Conservation (phyloP, 1,140 invertebrate genomes). For the Laodelphax striatellus region DNA sequence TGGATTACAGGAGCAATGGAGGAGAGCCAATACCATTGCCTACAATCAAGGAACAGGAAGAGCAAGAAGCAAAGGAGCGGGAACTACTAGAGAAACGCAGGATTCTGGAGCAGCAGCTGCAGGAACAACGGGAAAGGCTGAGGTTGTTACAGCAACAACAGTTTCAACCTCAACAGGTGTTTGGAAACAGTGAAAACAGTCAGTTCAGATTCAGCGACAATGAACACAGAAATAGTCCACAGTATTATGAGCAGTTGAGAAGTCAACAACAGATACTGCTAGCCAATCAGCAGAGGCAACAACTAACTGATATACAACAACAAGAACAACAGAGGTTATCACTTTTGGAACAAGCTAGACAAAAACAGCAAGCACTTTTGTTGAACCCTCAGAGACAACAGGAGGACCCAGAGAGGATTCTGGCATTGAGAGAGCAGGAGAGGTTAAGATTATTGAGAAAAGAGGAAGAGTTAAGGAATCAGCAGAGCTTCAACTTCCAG, state of each 20-base stretch:
- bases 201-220: slow-evolving; percentile 23
- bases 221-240: slow-evolving; percentile 19
- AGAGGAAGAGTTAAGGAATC: neutral
- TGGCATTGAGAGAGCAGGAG: neutral
- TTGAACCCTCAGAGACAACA: neutral
- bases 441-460: neutral
- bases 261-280: slow-evolving; percentile 21
- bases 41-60: slow-evolving; percentile 24
- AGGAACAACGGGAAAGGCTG: slow-evolving; percentile 48
- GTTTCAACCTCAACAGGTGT: slow-evolving; percentile 14
- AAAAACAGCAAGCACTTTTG: neutral
- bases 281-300: slow-evolving; percentile 5
- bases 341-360: neutral
- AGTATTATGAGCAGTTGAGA: slow-evolving; percentile 17
- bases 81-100: slow-evolving; percentile 55
- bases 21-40: slow-evolving; percentile 14
- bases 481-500: slow-evolving; percentile 30
- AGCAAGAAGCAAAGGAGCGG: slow-evolving; percentile 36
- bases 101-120: slow-evolving; percentile 53
- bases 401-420: neutral
- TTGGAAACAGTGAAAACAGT: slow-evolving; percentile 29
- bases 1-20: slow-evolving; percentile 34
- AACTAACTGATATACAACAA: neutral
- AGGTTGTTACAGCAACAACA: slow-evolving; percentile 32
- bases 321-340: neutral